Percentiles rank a stretch among this genome's conserved stretches.
These are phyloP conservation scores for Atherinosoma microstoma DNA, from an alignment of 2,797 vertebrate species.

Conservation along the genomic window DNA sequence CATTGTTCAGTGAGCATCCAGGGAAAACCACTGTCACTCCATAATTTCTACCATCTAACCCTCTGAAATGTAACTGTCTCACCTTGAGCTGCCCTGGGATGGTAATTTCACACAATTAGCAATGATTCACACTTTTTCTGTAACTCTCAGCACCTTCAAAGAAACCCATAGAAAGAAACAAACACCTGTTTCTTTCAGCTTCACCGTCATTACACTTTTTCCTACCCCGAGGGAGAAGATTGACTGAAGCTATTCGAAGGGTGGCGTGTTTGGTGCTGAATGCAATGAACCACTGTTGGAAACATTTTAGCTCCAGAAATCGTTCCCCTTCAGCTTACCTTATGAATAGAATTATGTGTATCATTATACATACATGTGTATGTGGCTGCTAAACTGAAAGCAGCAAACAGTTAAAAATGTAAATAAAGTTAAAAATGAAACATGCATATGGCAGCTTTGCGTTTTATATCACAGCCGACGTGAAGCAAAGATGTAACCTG, in stretches of 20 bases:
- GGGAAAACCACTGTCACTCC: slow-evolving; percentile 41
- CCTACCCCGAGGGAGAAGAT: slow-evolving; percentile 62
- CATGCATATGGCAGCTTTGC: slow-evolving; percentile 24
- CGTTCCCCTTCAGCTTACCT: slow-evolving; percentile 20
- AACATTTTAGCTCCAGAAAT: slow-evolving; percentile 67
- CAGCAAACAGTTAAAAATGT: slow-evolving; percentile 19
- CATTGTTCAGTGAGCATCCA: slow-evolving; percentile 42
- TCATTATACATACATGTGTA: background rate
- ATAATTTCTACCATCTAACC: slow-evolving; percentile 38
- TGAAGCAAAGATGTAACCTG: slow-evolving; percentile 15
- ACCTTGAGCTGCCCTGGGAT: slow-evolving; percentile 28
- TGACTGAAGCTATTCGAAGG: slow-evolving; percentile 69
- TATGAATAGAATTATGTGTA: slow-evolving; percentile 33
- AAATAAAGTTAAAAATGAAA: background rate
- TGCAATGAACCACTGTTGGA: slow-evolving; percentile 71
- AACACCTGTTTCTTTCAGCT: slow-evolving; percentile 80
- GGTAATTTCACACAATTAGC: slow-evolving; percentile 75
- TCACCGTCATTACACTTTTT: slow-evolving; percentile 70
- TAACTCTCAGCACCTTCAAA: slow-evolving; percentile 64
- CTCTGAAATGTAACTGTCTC: slow-evolving; percentile 14
- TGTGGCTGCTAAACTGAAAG: slow-evolving; percentile 21
- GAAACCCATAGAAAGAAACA: slow-evolving; percentile 31
- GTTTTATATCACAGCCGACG: slow-evolving; percentile 43
- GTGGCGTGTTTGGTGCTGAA: slow-evolving; percentile 57
- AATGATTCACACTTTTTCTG: slow-evolving; percentile 68